These are phyloP conservation scores for Leucosticte australis DNA, from an alignment of 2,113 vertebrate genomes.

Conservation along the genomic window DNA sequence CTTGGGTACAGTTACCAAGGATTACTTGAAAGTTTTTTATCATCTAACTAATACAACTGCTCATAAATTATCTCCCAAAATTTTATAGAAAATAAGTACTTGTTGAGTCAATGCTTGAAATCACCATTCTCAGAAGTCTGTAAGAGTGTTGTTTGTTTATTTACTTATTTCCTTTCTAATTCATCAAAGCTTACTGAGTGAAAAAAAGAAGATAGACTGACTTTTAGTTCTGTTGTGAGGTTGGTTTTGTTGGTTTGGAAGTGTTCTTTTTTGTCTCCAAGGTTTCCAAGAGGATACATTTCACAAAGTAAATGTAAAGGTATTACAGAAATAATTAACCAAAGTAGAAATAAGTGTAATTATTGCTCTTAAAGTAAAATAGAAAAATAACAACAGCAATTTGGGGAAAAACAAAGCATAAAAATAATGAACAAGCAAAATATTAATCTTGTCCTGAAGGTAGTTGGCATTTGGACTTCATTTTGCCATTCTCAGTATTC, in stretches of 20 bases:
- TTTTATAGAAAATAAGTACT: neutral
- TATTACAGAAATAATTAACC: neutral
- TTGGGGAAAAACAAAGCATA: neutral
- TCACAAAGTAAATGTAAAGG: neutral
- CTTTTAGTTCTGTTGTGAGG: neutral
- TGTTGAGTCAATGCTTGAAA: neutral
- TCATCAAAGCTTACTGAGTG: neutral
- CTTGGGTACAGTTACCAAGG: neutral
- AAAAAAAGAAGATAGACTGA: neutral
- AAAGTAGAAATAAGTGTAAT: neutral
- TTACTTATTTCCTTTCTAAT: neutral
- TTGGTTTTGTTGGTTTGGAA: neutral
- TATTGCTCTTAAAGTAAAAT: neutral
- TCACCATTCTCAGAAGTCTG: neutral
- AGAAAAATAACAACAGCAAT: neutral
- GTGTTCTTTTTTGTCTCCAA: neutral
- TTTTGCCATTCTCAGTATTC: neutral
- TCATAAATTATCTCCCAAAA: neutral
- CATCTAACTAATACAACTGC: neutral
- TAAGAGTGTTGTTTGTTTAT: neutral
- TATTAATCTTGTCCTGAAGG: neutral
- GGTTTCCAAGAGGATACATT: neutral
- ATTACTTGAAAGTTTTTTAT: neutral
- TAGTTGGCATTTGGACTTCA: neutral
- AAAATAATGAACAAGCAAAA: neutral